Conservation (phyloP, 2,888 invertebrate genomes). For the Xestia xanthographa region DNA sequence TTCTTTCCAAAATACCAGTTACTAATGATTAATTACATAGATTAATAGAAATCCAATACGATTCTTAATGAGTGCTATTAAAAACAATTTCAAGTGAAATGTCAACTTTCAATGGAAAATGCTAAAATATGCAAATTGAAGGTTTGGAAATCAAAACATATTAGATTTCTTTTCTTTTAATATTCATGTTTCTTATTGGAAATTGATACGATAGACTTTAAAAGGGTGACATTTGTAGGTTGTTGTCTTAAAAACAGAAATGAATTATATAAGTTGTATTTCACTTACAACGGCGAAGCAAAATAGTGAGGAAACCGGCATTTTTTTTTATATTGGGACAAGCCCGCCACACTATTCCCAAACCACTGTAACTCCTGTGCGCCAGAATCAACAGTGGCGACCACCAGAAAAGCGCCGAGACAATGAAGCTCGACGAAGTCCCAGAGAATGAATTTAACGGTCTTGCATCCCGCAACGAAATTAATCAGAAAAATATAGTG, state of each 20-base stretch:
- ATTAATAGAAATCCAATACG: neutral
- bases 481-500: too few species aligned
- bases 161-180: slow-evolving; percentile 16
- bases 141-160: slow-evolving; percentile 7
- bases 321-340: too few species aligned
- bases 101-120: slow-evolving; percentile 8
- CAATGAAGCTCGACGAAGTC: too few species aligned
- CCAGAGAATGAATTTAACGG: too few species aligned
- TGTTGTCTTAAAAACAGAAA: neutral
- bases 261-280: too few species aligned
- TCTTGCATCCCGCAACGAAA: too few species aligned
- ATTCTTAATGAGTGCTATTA: neutral
- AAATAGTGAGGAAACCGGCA: too few species aligned
- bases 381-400: too few species aligned
- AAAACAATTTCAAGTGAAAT: slow-evolving; percentile 13
- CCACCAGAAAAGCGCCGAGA: too few species aligned
- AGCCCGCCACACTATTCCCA: too few species aligned
- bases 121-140: slow-evolving; percentile 18
- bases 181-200: slow-evolving; percentile 15
- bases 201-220: neutral
- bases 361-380: too few species aligned
- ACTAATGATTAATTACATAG: neutral
- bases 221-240: neutral
- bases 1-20: neutral
- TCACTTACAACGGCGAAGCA: too few species aligned